These are phyloP conservation scores for Eucriotettix oculatus DNA, from an alignment of 2,888 invertebrate genomes.

Conservation along the genomic window DNA sequence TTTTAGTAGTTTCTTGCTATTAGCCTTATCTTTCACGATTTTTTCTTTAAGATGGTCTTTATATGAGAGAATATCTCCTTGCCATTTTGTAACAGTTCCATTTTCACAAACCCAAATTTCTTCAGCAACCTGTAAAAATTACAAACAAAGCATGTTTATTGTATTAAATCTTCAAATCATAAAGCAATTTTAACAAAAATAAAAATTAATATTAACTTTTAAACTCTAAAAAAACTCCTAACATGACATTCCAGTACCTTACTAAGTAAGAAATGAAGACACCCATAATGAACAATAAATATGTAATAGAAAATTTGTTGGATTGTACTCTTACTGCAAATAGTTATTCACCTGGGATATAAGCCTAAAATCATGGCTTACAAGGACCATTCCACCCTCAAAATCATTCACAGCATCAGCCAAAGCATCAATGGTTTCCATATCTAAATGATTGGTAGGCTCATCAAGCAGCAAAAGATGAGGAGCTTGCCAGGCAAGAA, in stretches of 20 bases:
- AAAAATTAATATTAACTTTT: background rate
- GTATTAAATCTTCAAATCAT: background rate
- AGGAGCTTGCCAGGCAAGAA: slow-evolving; percentile 94
- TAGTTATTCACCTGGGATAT: slow-evolving; percentile 71
- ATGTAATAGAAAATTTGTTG: too few species aligned
- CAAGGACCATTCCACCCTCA: slow-evolving; percentile 95
- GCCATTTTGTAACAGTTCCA: slow-evolving; percentile 89
- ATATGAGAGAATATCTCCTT: slow-evolving; percentile 88
- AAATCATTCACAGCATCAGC: slow-evolving; percentile 96
- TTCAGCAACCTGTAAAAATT: slow-evolving; percentile 68
- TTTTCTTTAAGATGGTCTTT: slow-evolving; percentile 86
- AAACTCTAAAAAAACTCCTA: too few species aligned
- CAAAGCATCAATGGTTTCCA: slow-evolving; percentile 96
- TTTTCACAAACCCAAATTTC: slow-evolving; percentile 99
- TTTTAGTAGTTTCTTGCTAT: background rate
- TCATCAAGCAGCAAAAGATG: slow-evolving; percentile 68
- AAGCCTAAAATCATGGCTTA: slow-evolving; percentile 98
- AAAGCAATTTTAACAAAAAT: slow-evolving; percentile 4
- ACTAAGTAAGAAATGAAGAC: too few species aligned
- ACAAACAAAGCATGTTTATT: background rate
- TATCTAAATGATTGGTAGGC: slow-evolving; percentile 91
- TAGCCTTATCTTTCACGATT: slow-evolving; percentile 53
- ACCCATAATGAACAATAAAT: too few species aligned
- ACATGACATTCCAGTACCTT: too few species aligned
- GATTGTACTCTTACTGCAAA: too few species aligned